Evolutionary conservation across 2,888 invertebrate genomes (phyloP).

Genomic region (Teleogryllus oceanicus): DNA sequence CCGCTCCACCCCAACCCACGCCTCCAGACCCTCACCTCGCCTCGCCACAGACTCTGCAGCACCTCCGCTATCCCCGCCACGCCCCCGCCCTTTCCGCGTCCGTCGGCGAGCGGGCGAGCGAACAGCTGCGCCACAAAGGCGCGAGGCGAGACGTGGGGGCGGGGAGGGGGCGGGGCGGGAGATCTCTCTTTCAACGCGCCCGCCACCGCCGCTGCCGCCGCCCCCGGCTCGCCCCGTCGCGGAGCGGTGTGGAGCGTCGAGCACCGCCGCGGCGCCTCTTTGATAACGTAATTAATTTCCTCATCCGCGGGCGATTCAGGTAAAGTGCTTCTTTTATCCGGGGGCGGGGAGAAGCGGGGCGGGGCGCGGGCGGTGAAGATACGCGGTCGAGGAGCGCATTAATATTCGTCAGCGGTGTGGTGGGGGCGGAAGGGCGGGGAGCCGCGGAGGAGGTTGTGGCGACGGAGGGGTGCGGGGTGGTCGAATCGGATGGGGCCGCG

Average conservation of each 20-base stretch:
- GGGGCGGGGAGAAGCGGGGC: not conserved
- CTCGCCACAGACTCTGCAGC: too few relatives aligned
- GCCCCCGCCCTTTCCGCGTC: too few relatives aligned
- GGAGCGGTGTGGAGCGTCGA: not conserved
- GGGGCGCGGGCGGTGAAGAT: not conserved
- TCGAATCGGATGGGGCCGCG: too few relatives aligned
- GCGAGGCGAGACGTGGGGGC: not conserved
- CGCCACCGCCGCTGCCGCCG: not conserved
- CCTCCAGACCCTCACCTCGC: too few relatives aligned
- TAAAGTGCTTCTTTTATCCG: conserved; percentile 18
- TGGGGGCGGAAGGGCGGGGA: not conserved
- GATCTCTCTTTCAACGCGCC: not conserved
- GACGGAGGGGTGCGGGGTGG: too few relatives aligned
- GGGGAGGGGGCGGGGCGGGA: not conserved
- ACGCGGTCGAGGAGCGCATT: not conserved
- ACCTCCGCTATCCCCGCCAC: too few relatives aligned
- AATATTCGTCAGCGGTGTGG: not conserved
- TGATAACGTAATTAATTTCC: conserved; percentile 18
- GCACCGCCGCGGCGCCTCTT: not conserved
- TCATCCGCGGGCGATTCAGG: conserved; percentile 18
- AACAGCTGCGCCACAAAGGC: not conserved
- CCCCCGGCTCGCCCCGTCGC: too few relatives aligned
- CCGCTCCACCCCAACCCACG: too few relatives aligned
- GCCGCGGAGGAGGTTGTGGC: too few relatives aligned
- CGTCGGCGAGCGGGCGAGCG: too few relatives aligned